phyloP scores from a whole-genome alignment of 1,140 invertebrate species.

The Zaprionus inermis region DNA sequence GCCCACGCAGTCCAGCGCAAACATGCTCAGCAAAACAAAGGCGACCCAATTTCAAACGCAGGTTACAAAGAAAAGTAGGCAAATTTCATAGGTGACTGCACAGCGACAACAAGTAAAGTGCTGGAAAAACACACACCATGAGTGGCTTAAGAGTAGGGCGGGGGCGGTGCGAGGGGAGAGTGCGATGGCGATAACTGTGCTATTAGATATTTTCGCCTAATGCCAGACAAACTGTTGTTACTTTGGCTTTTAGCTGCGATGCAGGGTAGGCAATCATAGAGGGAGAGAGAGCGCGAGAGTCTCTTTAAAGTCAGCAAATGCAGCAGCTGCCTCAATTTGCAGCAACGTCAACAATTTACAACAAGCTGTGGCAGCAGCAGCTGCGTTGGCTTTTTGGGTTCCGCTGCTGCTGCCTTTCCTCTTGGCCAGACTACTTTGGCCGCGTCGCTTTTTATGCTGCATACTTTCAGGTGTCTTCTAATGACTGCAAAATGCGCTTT shows the following conservation, averaged over 20 bases:
- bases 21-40: constrained; percentile 19
- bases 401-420: neutral
- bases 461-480: constrained; percentile 61
- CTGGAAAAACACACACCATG: neutral
- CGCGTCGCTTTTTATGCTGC: constrained; percentile 45
- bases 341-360: constrained; percentile 49
- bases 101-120: constrained; percentile 19
- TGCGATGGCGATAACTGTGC: constrained; percentile 25
- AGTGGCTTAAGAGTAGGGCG: too few species aligned
- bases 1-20: constrained; percentile 3
- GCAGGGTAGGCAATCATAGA: neutral
- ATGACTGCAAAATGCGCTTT: constrained; percentile 75
- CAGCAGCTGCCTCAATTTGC: constrained; percentile 51
- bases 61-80: constrained; percentile 15
- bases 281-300: neutral
- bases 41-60: constrained; percentile 34
- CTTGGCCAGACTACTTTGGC: constrained; percentile 41
- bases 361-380: constrained; percentile 23
- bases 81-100: constrained; percentile 37
- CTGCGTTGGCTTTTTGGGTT: constrained; percentile 36
- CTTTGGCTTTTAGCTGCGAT: constrained; percentile 31
- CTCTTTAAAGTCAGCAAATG: constrained; percentile 26
- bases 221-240: constrained; percentile 47
- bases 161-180: neutral
- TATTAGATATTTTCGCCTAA: constrained; percentile 47